A percentile compares a stretch with the other conserved stretches of the same genome.
phyloP scores from a whole-genome alignment of 2,797 vertebrate species.

The Holocentrus rufus region DNA sequence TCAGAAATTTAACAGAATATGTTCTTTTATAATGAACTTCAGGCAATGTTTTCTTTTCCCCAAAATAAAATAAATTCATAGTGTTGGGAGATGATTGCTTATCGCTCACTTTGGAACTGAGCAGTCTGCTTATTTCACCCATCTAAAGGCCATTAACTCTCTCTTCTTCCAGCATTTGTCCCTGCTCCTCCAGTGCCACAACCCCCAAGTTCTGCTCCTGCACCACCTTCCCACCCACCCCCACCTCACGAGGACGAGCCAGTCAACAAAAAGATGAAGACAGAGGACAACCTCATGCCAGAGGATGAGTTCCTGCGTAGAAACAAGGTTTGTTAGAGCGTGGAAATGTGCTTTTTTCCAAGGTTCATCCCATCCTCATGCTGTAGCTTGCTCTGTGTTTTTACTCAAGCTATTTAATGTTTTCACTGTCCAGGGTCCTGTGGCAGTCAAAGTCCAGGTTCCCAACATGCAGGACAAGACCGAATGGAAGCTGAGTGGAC shows the following conservation, averaged over 20 bases:
- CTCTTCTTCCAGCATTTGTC: conserved; percentile 86
- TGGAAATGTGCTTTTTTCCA: not conserved
- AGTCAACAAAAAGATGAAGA: conserved; percentile 95
- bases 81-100: not conserved
- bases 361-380: not conserved
- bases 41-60: not conserved
- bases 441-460: conserved; percentile 97
- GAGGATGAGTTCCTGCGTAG: conserved; percentile 97
- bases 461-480: conserved; percentile 99
- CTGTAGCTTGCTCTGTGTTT: not conserved
- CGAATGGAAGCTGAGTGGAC: conserved; percentile 97
- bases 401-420: not conserved
- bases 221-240: conserved; percentile 90
- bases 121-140: not conserved
- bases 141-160: not conserved
- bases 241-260: conserved; percentile 95
- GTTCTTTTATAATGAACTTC: not conserved
- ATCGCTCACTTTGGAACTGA: not conserved
- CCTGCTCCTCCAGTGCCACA: conserved; percentile 92
- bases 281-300: conserved; percentile 95
- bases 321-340: conserved; percentile 86
- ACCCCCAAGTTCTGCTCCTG: conserved; percentile 85
- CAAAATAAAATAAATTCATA: not conserved
- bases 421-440: conserved; percentile 69
- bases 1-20: too few species aligned